Evolutionary conservation across 2,888 invertebrate genomes (phyloP), one percentile per base, ranked within the genome.

Genomic region (Tetragonisca angustula): DNA sequence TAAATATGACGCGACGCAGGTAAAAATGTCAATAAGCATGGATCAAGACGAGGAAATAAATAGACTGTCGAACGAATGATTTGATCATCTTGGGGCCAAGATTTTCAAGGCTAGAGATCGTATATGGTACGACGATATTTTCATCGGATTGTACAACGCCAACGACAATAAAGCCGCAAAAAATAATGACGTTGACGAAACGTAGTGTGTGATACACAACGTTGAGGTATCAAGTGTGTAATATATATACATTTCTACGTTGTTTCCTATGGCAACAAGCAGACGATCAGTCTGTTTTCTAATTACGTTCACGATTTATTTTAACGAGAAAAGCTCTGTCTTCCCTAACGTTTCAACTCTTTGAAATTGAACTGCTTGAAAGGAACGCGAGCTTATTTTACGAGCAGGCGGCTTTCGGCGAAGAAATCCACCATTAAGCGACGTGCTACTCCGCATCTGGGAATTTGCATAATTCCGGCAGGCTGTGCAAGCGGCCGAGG

Each of bases 31-130:
- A 77, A 70, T 49, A 69, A 32, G 9, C 43, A 21, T 24, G 24
- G n/a, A 54, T 21, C 49, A n/a, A 56, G 59, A 49, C 49, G 50
- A 21, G 24, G n/a, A 71, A 78, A 71, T 65, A 78, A 78, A 65
- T 71, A 78, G 49, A 77, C 36, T 2, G 49, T 19, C 43, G 24
- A 15, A 52, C 50, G n/a, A 43, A 49, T 64, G 24, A 67, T 65
- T 71, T 80, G 50, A 65, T 61, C 59, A 71, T 71, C 43, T 78
- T 56, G 64, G 69, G 43, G 50, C 56, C 65, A 56, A 52, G 59
- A 71, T 56, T n/a, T 32, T 19, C 71, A 78, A 81, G 78, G 71
- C 59, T 71, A 24, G n/a, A 24, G 24, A 13, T 59, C 3, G 19
- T 36, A 59, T 50, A 24, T 54, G 21, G 36, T 43, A 24, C 32